A percentile compares a stretch with the other conserved stretches of the same genome.
These are phyloP conservation scores for Halichoeres trimaculatus DNA, from an alignment of 2,113 vertebrate genomes.

Conservation along the genomic window DNA sequence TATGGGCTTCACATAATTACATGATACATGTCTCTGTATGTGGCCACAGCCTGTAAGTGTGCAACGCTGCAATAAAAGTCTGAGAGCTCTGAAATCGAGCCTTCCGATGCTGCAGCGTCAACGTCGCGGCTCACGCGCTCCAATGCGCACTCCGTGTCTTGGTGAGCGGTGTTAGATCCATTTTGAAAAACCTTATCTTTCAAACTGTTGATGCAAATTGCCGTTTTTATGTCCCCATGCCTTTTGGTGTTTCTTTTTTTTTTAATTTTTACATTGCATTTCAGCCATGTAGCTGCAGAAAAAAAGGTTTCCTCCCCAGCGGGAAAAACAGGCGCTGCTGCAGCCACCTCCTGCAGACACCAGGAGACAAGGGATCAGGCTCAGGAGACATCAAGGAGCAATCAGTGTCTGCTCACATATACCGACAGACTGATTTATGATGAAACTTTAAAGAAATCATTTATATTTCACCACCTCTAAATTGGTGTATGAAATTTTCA, in stretches of 20 bases:
- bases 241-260: constrained; percentile 44
- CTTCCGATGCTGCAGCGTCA: constrained; percentile 28
- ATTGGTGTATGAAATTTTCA: constrained; percentile 93
- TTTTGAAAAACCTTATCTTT: neutral
- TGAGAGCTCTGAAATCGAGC: neutral
- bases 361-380: constrained; percentile 68
- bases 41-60: constrained; percentile 32
- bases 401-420: constrained; percentile 88
- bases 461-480: constrained; percentile 95
- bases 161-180: constrained; percentile 26
- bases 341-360: constrained; percentile 65
- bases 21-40: neutral
- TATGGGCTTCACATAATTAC: neutral
- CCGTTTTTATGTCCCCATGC: constrained; percentile 48
- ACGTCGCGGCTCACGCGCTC: constrained; percentile 4
- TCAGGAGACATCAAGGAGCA: constrained; percentile 83
- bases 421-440: constrained; percentile 89
- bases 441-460: constrained; percentile 94
- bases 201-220: constrained; percentile 37
- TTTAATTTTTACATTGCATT: constrained; percentile 44
- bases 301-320: constrained; percentile 64
- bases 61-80: constrained; percentile 17
- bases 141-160: constrained; percentile 8
- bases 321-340: constrained; percentile 75
- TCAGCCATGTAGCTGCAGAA: constrained; percentile 65